Base-by-base conservation (phyloP, 1,140 invertebrate species). In the Nasonia longicornis region DNA sequence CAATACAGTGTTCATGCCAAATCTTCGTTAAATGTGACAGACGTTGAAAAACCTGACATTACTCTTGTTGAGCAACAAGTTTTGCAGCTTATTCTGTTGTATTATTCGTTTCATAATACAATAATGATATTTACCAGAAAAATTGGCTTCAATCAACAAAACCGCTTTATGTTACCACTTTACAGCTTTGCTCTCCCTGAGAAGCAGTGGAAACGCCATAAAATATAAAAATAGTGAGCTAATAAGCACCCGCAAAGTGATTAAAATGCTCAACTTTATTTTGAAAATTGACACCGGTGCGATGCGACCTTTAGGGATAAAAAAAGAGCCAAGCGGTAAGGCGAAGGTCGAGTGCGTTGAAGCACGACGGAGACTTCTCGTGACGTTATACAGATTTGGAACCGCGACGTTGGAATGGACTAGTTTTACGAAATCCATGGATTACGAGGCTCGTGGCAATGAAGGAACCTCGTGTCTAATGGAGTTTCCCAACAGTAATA, bases 191-290 rank as follows among this genome's bases (percentile, higher is more conserved):
- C 1, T 42, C 38, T 42, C 8, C 38, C 38, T 7, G 8, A 42
- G 38, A 0, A 42, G 8, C 38, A 42, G 7, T 42, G 58, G 0
- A 63, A 63, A 63, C n/a, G 8, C 6, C 58, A n/a, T 63, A 66
- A 66, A 66, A 12, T 16, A 3, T 66, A 26, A 66, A 22, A 66
- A 66, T 26, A 66, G 2, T 22, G n/a, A 6, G n/a, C 11, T 66
- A 66, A 66, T 22, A 22, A 66, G 63, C 10, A 11, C 2, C 1
- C 12, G 16, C 16, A 16, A 52, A 52, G 48, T 16, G n/a, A 67
- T 67, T 67, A 67, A 67, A 29, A 67, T 67, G 10, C 26, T 67
- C 64, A 67, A 67, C 14, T 29, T 67, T 67, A 67, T 67, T 67
- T 67, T 29, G 64, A 31, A 67, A 58, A 58, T 58, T 58, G 16